phyloP scores from a whole-genome alignment of 1,140 invertebrate species.

The Brachionus plicatilis region DNA sequence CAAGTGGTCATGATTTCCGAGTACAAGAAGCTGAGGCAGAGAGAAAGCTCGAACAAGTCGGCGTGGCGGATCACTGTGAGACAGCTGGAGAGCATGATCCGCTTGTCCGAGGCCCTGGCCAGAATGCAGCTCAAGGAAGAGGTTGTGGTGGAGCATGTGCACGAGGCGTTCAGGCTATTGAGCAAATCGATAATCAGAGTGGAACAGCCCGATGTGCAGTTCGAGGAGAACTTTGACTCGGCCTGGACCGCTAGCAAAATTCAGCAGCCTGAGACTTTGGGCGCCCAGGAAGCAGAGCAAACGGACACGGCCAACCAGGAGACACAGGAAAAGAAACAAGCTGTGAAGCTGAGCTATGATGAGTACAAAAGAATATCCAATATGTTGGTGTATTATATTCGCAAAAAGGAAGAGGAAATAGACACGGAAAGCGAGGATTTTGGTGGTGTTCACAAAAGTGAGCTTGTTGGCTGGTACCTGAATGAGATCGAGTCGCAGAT shows the following conservation, averaged over 20 bases:
- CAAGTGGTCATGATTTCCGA: slow-evolving; percentile 76
- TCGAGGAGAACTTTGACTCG: slow-evolving; percentile 53
- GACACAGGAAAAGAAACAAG: slow-evolving; percentile 64
- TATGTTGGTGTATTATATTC: slow-evolving; percentile 80
- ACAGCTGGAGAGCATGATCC: slow-evolving; percentile 94
- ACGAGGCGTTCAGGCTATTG: slow-evolving; percentile 85
- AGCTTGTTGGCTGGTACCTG: slow-evolving; percentile 38
- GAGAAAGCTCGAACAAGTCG: slow-evolving; percentile 69
- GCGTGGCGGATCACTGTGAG: slow-evolving; percentile 82
- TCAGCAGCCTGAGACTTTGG: slow-evolving; percentile 25
- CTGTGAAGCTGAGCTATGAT: slow-evolving; percentile 83
- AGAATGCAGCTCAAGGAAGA: slow-evolving; percentile 86
- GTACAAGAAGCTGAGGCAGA: slow-evolving; percentile 77
- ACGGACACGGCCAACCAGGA: slow-evolving; percentile 40
- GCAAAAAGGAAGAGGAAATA: slow-evolving; percentile 64
- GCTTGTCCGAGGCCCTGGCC: slow-evolving; percentile 90
- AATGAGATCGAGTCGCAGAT: slow-evolving; percentile 32
- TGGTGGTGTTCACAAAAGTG: slow-evolving; percentile 26
- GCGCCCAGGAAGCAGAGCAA: slow-evolving; percentile 27
- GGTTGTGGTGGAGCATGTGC: slow-evolving; percentile 79
- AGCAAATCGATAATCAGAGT: slow-evolving; percentile 97
- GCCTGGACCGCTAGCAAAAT: slow-evolving; percentile 21
- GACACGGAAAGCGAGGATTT: slow-evolving; percentile 35
- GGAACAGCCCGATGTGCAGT: slow-evolving; percentile 90
- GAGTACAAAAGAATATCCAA: slow-evolving; percentile 88